phyloP scores from a whole-genome alignment of 2,113 vertebrate species.

The Zeus faber region DNA sequence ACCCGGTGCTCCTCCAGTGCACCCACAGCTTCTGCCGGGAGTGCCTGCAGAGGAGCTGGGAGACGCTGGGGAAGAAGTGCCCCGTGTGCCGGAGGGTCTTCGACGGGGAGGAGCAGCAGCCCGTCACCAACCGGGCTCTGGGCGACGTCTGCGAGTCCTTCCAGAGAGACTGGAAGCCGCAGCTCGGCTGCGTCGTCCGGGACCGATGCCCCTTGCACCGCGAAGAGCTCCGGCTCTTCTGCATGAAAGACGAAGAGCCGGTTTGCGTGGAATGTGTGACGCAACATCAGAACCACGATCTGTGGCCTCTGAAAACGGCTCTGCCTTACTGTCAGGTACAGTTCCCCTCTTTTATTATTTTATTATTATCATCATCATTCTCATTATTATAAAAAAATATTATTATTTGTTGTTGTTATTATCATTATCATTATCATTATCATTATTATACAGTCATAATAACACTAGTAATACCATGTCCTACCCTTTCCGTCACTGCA shows the following conservation, averaged over 20 bases:
- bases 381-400: too few relatives aligned
- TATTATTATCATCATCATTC: too few relatives aligned
- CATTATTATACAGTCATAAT: too few relatives aligned
- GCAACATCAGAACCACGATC: slow-evolving; percentile 53
- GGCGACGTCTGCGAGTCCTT: slow-evolving; percentile 53
- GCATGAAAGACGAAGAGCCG: slow-evolving; percentile 68
- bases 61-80: slow-evolving; percentile 28
- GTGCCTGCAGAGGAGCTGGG: slow-evolving; percentile 41
- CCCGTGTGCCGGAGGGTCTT: slow-evolving; percentile 55
- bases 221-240: slow-evolving; percentile 69
- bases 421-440: too few relatives aligned
- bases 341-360: too few relatives aligned
- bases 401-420: too few relatives aligned
- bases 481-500: slow-evolving; percentile 34
- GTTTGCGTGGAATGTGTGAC: slow-evolving; percentile 70
- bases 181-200: neutral
- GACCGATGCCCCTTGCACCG: slow-evolving; percentile 58
- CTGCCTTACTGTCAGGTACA: slow-evolving; percentile 60
- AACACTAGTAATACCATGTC: too few relatives aligned
- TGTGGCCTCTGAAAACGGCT: slow-evolving; percentile 36
- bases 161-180: slow-evolving; percentile 33
- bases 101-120: slow-evolving; percentile 18
- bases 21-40: slow-evolving; percentile 67
- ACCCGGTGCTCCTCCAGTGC: slow-evolving; percentile 67
- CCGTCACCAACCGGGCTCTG: slow-evolving; percentile 59